Base-by-base conservation (phyloP, 2,113 vertebrate genomes). In the Pachycephala philippinensis region DNA sequence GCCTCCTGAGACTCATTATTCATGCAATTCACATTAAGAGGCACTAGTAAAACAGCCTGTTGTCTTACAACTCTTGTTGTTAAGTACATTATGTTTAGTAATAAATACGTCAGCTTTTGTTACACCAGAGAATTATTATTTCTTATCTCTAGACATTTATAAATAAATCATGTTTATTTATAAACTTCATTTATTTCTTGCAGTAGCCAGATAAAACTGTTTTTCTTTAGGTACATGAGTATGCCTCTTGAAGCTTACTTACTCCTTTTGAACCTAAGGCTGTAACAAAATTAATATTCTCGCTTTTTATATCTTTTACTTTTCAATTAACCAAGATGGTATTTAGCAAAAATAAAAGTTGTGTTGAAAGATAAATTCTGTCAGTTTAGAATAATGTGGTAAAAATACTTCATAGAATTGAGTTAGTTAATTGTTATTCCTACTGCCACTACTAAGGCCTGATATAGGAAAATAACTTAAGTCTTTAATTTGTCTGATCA, bases 21-120 rank as follows among this genome's bases (percentile, higher is more conserved):
- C 94, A 87, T 94, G 84, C 93, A 97, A 97, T 96, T 97, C 86
- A 89, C 92, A 93, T 97, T 96, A 97, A 96, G 82, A 97, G 76
- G 79, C 68, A 80, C 87, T 95, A 96, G 86, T 97, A 97, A 97
- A 97, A 87, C 93, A 96, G 88, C 61, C 88, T 96, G 82, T 95
- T 96, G 85, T 96, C 94, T 95, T 96, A 72, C 88, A 95, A 60
- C 68, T 87, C 84, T 87, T 96, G 71, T 84, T 96, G 90, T 93
- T 96, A 97, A 93, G 78, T 92, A 93, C 91, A 74, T 72, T 88
- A 53, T 81, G 40, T 82, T 92, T 78, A 91, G 78, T 91, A 90
- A 96, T 96, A 96, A 97, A 97, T 90, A 91, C 1, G 10, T 74
- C 93, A 94, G 66, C 84, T 76, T 93, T 37, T 72, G 69, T 89